These are phyloP conservation scores for Arctocebus calabarensis DNA, from an alignment of 2,797 vertebrate genomes.

Conservation along the genomic window DNA sequence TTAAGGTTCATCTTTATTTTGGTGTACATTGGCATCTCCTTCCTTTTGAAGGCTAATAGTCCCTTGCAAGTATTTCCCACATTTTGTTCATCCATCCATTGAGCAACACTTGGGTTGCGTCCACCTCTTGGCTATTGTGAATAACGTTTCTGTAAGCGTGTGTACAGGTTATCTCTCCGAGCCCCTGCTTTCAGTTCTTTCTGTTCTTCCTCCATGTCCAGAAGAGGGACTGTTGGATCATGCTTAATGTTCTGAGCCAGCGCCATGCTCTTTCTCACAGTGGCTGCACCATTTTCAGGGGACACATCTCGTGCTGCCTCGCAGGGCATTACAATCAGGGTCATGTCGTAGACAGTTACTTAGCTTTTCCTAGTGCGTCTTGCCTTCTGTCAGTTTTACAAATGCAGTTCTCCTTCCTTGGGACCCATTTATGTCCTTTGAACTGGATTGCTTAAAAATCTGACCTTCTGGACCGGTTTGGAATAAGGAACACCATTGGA, in stretches of 20 bases:
- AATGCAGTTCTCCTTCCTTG: rapidly evolving
- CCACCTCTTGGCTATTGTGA: not conserved
- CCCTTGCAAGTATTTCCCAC: too few species aligned
- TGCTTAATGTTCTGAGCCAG: not conserved
- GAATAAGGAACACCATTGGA: not conserved
- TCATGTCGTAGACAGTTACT: not conserved
- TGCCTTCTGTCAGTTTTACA: not conserved
- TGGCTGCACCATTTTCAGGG: rapidly evolving
- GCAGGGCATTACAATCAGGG: not conserved
- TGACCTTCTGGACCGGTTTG: not conserved
- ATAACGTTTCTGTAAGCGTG: rapidly evolving
- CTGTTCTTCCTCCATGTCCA: too few species aligned
- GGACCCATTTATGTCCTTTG: not conserved
- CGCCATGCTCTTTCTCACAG: not conserved
- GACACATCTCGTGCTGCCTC: not conserved
- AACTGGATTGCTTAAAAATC: not conserved
- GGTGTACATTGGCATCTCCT: not conserved
- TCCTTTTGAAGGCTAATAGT: not conserved
- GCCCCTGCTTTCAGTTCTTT: not conserved
- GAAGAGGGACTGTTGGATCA: not conserved
- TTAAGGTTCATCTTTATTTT: rapidly evolving
- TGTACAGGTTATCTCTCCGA: too few species aligned
- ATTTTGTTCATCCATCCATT: not conserved
- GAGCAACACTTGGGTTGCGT: not conserved
- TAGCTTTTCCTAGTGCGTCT: not conserved